Percentiles rank a stretch among this genome's conserved stretches.
These are phyloP conservation scores for Nasonia giraulti DNA, from an alignment of 1,140 invertebrate genomes.

Conservation along the genomic window DNA sequence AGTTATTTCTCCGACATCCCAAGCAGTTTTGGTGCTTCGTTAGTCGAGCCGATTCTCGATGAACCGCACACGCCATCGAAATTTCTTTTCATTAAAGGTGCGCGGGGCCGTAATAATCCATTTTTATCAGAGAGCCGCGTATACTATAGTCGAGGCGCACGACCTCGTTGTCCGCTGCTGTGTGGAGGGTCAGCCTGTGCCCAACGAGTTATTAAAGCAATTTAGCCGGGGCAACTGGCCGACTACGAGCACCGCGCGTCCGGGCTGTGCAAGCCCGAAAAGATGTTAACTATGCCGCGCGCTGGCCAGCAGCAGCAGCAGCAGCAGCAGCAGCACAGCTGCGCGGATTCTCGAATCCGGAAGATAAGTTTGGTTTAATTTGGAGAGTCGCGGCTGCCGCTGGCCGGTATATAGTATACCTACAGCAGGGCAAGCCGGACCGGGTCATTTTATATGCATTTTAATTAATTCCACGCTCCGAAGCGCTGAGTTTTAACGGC, in stretches of 20 bases:
- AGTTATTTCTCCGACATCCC: too few relatives aligned
- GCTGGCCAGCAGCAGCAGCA: not conserved
- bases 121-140: constrained; percentile 51
- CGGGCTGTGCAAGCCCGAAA: constrained; percentile 9
- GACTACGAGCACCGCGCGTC: not conserved
- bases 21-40: too few relatives aligned
- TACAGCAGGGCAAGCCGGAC: not conserved
- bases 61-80: too few relatives aligned
- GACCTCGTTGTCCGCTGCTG: not conserved
- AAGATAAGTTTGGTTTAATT: constrained; percentile 62
- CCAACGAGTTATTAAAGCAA: constrained; percentile 40
- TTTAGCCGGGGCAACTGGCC: constrained; percentile 23
- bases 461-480: constrained; percentile 64
- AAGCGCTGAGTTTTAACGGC: constrained; percentile 58
- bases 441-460: constrained; percentile 63
- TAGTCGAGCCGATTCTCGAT: too few relatives aligned
- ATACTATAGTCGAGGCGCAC: too few relatives aligned
- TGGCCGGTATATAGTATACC: constrained; percentile 13
- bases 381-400: constrained; percentile 48
- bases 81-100: not conserved
- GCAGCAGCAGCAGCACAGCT: constrained; percentile 7
- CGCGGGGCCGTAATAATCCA: constrained; percentile 50
- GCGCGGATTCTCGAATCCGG: constrained; percentile 38
- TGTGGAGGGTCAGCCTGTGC: not conserved
- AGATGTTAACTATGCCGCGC: constrained; percentile 37